Evolutionary conservation across 2,113 vertebrate species (phyloP), one percentile per base, ranked within the genome.

Genomic region (Tenrec ecaudatus): DNA sequence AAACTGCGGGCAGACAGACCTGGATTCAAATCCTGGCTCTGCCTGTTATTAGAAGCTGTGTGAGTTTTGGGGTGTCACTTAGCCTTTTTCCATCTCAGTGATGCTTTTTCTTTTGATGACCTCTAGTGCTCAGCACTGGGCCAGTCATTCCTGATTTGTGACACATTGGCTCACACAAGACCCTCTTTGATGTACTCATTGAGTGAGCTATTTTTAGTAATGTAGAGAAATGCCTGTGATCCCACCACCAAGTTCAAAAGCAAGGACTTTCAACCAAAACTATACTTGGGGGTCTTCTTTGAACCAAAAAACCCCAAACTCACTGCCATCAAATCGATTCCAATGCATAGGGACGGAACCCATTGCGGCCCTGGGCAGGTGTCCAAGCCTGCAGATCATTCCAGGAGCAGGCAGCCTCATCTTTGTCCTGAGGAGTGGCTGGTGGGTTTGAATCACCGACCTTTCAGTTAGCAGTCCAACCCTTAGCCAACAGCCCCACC

Each of bases 181-280:
- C 31, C 40, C 40, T 91, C 40, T 89, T 95, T 73, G 60, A 71
- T 80, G 79, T 75, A 75, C 43, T 91, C 38, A n/a, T 60, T 68
- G 82, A 60, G 40, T 60, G 94, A 80, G 40, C 76, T 89, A 31
- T 91, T 89, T 81, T 88, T 82, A 88, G 82, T 82, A 85, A 85
- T 38, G 1, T 88, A 75, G 43, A 14, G 79, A 78, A 89, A 27
- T 68, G 20, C 64, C 40, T 83, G 2, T 71, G 76, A 90, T 82
- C 64, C 14, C 14, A 69, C 16, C 15, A 69, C 86, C 47, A 58
- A 82, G 91, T 85, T 47, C 12, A 47, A 92, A 93, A 86, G 40
- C 20, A 86, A 31, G 27, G 4, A 0, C 82, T 90, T 90, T 88
- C 62, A 82, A 36, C n/a, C n/a, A 73, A 73, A 73, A 73, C 16